These are phyloP conservation scores for Sphenopsis melanotis DNA, from an alignment of 2,797 vertebrate genomes.

Conservation along the genomic window DNA sequence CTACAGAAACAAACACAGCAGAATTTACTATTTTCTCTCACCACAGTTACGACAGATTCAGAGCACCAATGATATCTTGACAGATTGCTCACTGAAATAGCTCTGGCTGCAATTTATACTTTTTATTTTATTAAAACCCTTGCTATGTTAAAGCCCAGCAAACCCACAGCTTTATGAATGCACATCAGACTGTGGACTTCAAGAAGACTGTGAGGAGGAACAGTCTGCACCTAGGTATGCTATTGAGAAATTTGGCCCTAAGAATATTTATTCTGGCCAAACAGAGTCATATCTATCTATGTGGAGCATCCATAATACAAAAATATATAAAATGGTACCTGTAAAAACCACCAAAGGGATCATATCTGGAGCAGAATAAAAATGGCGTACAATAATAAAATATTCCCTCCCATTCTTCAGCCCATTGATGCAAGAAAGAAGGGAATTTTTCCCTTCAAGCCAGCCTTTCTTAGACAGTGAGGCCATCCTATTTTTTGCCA, in stretches of 20 bases:
- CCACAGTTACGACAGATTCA: not conserved
- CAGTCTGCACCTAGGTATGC: not conserved
- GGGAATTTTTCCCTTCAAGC: conserved; percentile 13
- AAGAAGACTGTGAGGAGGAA: not conserved
- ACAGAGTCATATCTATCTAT: not conserved
- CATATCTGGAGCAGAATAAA: not conserved
- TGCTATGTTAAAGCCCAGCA: not conserved
- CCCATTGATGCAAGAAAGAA: not conserved
- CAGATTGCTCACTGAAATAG: not conserved
- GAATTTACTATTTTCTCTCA: not conserved
- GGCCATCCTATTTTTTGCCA: conserved; percentile 42
- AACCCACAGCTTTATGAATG: not conserved
- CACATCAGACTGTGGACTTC: not conserved
- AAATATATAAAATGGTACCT: not conserved
- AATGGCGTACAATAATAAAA: not conserved
- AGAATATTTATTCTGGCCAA: not conserved
- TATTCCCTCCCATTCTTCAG: not conserved
- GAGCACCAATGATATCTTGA: not conserved
- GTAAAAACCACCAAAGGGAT: not conserved
- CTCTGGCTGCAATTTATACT: not conserved
- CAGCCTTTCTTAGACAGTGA: not conserved
- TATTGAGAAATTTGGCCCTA: not conserved
- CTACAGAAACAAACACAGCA: not conserved
- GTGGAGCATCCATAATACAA: not conserved
- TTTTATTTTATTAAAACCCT: not conserved